These are phyloP conservation scores for Laspeyria flexula DNA, from an alignment of 2,888 invertebrate species.

Conservation along the genomic window DNA sequence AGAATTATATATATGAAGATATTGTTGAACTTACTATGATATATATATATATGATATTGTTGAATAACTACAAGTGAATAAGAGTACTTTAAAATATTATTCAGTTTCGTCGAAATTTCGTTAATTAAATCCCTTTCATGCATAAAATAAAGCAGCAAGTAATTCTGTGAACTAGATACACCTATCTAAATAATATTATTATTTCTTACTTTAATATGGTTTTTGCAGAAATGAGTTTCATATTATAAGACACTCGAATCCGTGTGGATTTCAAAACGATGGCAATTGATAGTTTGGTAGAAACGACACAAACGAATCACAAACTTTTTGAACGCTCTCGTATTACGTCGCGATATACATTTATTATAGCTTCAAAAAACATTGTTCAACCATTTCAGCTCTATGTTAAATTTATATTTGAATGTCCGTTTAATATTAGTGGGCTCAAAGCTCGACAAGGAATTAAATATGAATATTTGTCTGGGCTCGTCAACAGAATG, in stretches of 20 bases:
- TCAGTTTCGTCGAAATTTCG: no score
- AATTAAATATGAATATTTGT: slow-evolving; percentile 85
- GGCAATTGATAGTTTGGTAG: slow-evolving; percentile 46
- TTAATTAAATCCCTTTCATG: no score
- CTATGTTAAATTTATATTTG: slow-evolving; percentile 58
- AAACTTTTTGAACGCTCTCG: slow-evolving; percentile 37
- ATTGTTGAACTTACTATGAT: no score
- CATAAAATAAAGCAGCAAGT: no score
- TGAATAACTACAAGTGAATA: no score
- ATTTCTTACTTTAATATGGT: slow-evolving; percentile 9
- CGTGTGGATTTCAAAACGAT: slow-evolving; percentile 48
- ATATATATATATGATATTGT: no score
- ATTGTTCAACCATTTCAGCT: slow-evolving; percentile 19
- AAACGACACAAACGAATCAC: slow-evolving; percentile 14
- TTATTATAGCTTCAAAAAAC: slow-evolving; percentile 12
- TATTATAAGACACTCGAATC: slow-evolving; percentile 32
- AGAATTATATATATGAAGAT: no score
- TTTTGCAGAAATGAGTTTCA: slow-evolving; percentile 31
- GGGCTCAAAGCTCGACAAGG: slow-evolving; percentile 62
- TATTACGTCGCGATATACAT: neutral
- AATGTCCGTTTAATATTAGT: slow-evolving; percentile 69
- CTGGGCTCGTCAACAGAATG: slow-evolving; percentile 66
- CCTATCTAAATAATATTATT: no score
- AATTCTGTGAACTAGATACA: no score
- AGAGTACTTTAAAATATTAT: no score